Evolutionary conservation across 2,113 vertebrate genomes (phyloP).

Genomic region (Syngnathus floridae): DNA sequence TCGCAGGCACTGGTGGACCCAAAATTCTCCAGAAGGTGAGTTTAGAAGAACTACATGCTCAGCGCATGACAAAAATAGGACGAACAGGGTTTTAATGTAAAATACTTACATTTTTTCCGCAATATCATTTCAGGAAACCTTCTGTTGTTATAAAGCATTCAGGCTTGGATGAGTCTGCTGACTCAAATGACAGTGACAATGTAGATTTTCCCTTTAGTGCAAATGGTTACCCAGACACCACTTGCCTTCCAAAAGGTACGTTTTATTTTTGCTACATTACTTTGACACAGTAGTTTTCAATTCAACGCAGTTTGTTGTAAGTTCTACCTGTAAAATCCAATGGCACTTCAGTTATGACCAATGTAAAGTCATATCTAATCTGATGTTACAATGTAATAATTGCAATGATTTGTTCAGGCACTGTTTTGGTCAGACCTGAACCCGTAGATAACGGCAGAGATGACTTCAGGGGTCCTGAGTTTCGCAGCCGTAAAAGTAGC

Average conservation of each 20-base stretch:
- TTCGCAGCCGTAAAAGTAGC: conserved; percentile 80
- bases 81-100: not conserved
- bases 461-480: conserved; percentile 98
- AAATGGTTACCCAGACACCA: conserved; percentile 81
- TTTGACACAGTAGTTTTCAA: not conserved
- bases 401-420: conserved; percentile 69
- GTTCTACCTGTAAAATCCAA: not conserved
- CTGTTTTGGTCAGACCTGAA: conserved; percentile 89
- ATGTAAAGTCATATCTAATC: not conserved
- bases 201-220: conserved; percentile 71
- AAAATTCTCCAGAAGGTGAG: conserved; percentile 58
- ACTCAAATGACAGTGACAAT: conserved; percentile 75
- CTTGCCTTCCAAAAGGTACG: conserved; percentile 86
- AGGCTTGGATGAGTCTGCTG: conserved; percentile 86
- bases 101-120: not conserved
- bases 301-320: not conserved
- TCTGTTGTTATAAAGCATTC: conserved; percentile 86
- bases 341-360: not conserved
- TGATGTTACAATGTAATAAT: not conserved
- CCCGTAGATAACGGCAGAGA: conserved; percentile 90
- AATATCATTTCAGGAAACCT: conserved; percentile 79
- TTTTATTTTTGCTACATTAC: not conserved
- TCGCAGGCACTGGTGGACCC: conserved; percentile 37
- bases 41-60: not conserved
- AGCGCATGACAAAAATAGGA: not conserved